Base-by-base conservation (phyloP, 2,113 vertebrate species). In the Accipiter cooperii region DNA sequence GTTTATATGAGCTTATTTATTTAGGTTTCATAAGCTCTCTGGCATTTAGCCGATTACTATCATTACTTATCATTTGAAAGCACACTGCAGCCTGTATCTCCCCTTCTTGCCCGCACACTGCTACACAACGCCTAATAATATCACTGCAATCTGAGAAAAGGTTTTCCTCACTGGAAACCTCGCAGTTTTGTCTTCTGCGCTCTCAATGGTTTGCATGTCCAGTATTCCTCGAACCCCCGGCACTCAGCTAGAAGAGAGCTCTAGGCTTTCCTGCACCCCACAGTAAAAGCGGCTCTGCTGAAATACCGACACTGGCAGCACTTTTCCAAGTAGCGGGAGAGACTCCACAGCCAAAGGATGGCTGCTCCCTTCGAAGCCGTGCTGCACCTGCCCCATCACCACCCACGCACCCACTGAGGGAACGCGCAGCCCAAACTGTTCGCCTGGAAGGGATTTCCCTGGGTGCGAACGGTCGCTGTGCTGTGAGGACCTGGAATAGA, bases 401-500 rank as follows among this genome's bases (percentile, higher is more conserved):
- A 42, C 13, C 40, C 46, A 54, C 0, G 8, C 25, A 34, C 40
- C 17, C 40, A 13, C n/a, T 2, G 11, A 68, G 44, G 38, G 21
- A 78, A 63, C 24, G n/a, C 25, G 26, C 26, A 46, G 11, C 89
- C 63, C 76, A 58, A 63, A 65, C 57, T 31, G 6, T n/a, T 28
- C 52, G 60, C 58, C 60, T 74, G 64, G 33, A 47, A 69, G 49
- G 40, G 20, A 10, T 10, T 40, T 83, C n/a, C 42, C 31, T 22
- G 20, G 1, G 1, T 13, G 24, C 2, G 10, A 70, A 29, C 6
- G 8, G 13, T 4, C 63, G 49, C 36, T 58, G 46, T 29, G 1
- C 0, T 51, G 94, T 2, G 2, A 92, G 42, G 66, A 40, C 44
- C 54, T 4, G n/a, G 40, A 57, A 34, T 9, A 68, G 25, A 42